Evolutionary conservation across 1,140 invertebrate genomes (phyloP).

Genomic region (Psix sp.): DNA sequence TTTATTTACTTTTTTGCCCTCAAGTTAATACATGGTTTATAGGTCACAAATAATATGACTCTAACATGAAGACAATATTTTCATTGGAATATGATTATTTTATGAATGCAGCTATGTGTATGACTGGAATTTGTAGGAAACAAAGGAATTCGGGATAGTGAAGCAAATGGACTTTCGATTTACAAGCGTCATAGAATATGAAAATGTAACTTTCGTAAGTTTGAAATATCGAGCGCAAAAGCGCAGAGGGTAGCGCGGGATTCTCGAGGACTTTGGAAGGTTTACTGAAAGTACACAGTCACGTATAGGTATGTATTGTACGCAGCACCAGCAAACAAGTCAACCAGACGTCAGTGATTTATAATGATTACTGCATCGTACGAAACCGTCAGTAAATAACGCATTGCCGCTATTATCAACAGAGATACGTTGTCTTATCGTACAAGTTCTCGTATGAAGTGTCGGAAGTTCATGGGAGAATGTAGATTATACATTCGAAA

Average conservation of each 20-base stretch:
- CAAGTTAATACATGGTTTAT: too few relatives aligned
- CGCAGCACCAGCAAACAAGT: constrained; percentile 33
- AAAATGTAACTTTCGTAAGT: constrained; percentile 10
- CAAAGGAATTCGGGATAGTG: too few relatives aligned
- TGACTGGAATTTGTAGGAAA: too few relatives aligned
- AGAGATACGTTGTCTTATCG: constrained; percentile 61
- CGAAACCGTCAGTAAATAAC: constrained; percentile 68
- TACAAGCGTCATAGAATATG: too few relatives aligned
- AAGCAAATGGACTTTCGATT: constrained; percentile 16
- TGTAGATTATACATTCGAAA: constrained; percentile 55
- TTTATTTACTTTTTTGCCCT: too few relatives aligned
- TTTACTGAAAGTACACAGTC: constrained; percentile 53
- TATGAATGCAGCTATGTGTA: neutral
- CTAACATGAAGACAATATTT: too few relatives aligned
- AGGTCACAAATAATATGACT: too few relatives aligned
- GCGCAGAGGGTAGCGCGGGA: constrained; percentile 31
- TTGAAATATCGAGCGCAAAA: constrained; percentile 16
- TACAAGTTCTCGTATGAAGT: constrained; percentile 58
- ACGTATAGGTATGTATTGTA: constrained; percentile 13
- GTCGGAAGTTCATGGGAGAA: constrained; percentile 57
- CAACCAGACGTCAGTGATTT: constrained; percentile 64
- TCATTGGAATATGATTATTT: too few relatives aligned
- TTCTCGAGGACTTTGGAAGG: constrained; percentile 62
- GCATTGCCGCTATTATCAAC: constrained; percentile 65
- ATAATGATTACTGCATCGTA: constrained; percentile 70